Conservation (phyloP, 2,113 vertebrate genomes). For the Leptosomus discolor region DNA sequence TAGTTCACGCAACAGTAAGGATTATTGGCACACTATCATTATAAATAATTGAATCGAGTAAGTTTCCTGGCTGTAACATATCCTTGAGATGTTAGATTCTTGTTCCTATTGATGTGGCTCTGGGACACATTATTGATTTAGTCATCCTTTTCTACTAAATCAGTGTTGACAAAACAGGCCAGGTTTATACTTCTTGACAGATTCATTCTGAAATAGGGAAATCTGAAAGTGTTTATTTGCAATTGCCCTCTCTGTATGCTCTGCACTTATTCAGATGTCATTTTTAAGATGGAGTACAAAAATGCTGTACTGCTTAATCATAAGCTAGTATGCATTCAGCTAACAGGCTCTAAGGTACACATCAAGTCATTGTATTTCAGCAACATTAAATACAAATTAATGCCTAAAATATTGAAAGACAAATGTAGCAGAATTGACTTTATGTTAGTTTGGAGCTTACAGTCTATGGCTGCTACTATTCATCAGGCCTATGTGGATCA, state of each 20-base stretch:
- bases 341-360: constrained; percentile 16
- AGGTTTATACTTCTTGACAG: not conserved
- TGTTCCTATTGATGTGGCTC: constrained; percentile 37
- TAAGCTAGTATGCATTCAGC: not conserved
- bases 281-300: constrained; percentile 40
- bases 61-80: constrained; percentile 19
- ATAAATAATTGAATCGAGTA: constrained; percentile 60
- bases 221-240: constrained; percentile 30
- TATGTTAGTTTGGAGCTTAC: not conserved
- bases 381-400: not conserved
- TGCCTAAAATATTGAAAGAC: constrained; percentile 19
- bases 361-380: not conserved
- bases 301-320: not conserved
- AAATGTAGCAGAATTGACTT: constrained; percentile 28
- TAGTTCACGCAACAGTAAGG: constrained; percentile 33
- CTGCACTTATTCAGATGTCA: not conserved
- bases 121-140: constrained; percentile 61
- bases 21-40: constrained; percentile 40
- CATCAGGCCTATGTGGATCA: not conserved
- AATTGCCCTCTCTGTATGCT: not conserved
- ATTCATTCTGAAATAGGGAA: not conserved
- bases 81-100: constrained; percentile 37
- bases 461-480: not conserved
- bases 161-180: constrained; percentile 31
- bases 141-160: constrained; percentile 55